Base-by-base conservation (phyloP, 2,113 vertebrate genomes). In the Taxidea taxus region DNA sequence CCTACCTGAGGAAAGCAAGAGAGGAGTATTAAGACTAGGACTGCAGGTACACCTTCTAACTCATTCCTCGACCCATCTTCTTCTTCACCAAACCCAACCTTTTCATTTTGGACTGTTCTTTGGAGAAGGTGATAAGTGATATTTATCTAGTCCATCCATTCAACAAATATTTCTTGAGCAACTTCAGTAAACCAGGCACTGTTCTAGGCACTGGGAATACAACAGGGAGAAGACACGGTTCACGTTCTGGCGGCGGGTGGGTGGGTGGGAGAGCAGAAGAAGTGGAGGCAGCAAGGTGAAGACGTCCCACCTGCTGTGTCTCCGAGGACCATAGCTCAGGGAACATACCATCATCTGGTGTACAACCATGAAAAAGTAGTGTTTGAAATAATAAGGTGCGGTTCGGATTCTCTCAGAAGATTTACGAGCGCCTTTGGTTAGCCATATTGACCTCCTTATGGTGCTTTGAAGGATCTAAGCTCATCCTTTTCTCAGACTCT, bases 31-130 rank as follows among this genome's bases (percentile, higher is more conserved):
- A 44, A 47, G 44, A 14, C 3, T 4, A 66, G 47, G 12, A 8
- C 44, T 1, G 0, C 5, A 47, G 10, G 3, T 7, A 2, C 10
- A 34, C 56, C 6, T 47, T 47, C 37, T 14, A 3, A 11, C 16
- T 91, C 39, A 27, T 16, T 42, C 25, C 58, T 11, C 10, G 4
- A 9, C 21, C 51, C 0, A 0, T n/a, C 37, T n/a, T 6, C 6
- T 8, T 29, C 47, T 31, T 29, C 15, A 0, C 54, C 60, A 34
- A 29, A 15, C 31, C 49, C 27, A 7, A 7, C 47, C 39, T 68
- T 68, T 47, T 80, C 64, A 2, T 21, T 39, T 39, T 6, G 25
- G 31, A 18, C 74, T 37, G 5, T 47, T 31, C 7, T 7, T 1
- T 3, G 29, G 20, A 66, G 68, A 56, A 62, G 34, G 15, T 27